Evolutionary conservation across 2,113 vertebrate species (phyloP).

Genomic region (Polyodon spathula): DNA sequence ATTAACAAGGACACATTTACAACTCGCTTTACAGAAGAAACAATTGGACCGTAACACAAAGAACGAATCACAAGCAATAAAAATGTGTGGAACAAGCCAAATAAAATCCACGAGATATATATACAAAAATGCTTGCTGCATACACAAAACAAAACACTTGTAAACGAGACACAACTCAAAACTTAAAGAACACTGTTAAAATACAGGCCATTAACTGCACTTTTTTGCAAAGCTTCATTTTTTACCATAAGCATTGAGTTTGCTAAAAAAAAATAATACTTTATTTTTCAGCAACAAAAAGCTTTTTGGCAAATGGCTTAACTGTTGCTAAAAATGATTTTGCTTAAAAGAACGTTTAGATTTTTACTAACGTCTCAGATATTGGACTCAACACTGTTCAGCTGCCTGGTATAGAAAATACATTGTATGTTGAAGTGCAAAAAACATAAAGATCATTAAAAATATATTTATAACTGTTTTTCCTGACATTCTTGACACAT

Average conservation of each 20-base stretch:
- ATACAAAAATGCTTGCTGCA: not conserved
- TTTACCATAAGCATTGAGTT: not conserved
- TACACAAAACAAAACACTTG: not conserved
- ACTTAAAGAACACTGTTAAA: not conserved
- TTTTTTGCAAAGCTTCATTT: not conserved
- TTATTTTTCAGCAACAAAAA: not conserved
- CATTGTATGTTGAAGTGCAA: constrained; percentile 8
- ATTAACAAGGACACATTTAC: constrained; percentile 13
- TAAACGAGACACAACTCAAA: not conserved
- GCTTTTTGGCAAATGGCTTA: not conserved
- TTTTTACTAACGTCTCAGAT: not conserved
- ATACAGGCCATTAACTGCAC: not conserved
- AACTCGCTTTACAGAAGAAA: constrained; percentile 13
- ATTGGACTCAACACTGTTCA: constrained; percentile 19
- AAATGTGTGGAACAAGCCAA: not conserved
- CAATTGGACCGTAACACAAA: not conserved
- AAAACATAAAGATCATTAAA: too few relatives aligned
- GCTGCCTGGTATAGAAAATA: constrained; percentile 29
- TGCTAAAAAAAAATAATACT: not conserved
- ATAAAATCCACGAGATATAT: not conserved
- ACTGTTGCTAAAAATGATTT: not conserved
- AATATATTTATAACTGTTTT: too few relatives aligned
- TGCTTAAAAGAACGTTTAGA: not conserved
- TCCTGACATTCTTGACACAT: too few relatives aligned
- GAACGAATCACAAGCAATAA: not conserved